Conservation (phyloP, 2,797 vertebrate species). For the Sebastes nivosus region DNA sequence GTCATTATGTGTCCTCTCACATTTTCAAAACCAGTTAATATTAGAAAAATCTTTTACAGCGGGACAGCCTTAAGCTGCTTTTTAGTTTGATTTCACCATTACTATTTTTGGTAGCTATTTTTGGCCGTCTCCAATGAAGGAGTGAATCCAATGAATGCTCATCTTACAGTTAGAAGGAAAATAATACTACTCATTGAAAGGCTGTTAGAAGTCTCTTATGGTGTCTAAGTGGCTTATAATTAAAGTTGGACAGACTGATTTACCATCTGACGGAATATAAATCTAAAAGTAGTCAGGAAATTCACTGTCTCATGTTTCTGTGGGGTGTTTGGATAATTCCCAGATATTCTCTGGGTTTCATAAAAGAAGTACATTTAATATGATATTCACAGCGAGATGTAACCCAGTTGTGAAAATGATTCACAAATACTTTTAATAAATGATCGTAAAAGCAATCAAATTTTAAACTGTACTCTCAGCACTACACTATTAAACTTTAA, state of each 20-base stretch:
- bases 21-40: too few species aligned
- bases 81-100: not conserved
- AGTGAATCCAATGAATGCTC: not conserved
- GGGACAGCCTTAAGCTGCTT: too few species aligned
- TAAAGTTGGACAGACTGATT: not conserved
- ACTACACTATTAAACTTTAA: not conserved
- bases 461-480: not conserved
- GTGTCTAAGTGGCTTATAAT: not conserved
- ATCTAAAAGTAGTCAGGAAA: not conserved
- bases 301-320: not conserved
- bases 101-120: not conserved
- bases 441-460: not conserved
- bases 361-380: not conserved
- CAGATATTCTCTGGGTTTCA: slow-evolving; percentile 4
- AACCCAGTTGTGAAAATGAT: not conserved
- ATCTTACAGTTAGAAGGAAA: not conserved
- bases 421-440: not conserved
- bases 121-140: not conserved
- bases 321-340: not conserved
- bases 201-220: not conserved
- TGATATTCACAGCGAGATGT: not conserved
- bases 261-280: not conserved
- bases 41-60: too few species aligned
- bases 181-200: not conserved
- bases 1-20: too few species aligned